phyloP scores from a whole-genome alignment of 2,113 vertebrate genomes.

The Polypterus senegalus region DNA sequence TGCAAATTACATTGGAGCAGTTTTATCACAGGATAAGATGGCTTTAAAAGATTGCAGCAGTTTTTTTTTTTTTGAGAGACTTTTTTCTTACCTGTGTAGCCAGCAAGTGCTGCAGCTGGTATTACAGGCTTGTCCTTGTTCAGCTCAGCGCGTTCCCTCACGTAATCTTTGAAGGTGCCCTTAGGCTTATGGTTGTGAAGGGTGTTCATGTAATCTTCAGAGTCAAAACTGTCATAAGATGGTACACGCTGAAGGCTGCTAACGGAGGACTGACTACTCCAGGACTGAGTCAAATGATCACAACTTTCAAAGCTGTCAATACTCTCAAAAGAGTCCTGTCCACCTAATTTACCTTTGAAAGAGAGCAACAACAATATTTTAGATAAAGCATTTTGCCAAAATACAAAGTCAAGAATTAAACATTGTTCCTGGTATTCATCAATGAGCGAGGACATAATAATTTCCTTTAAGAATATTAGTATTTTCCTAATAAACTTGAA shows the following conservation, averaged over 20 bases:
- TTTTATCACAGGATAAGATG: too few species aligned
- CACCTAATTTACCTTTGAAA: slow-evolving; percentile 76
- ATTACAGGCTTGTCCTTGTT: slow-evolving; percentile 98
- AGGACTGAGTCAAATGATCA: slow-evolving; percentile 87
- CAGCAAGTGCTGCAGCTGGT: slow-evolving; percentile 87
- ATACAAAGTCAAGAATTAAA: too few species aligned
- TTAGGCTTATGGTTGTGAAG: slow-evolving; percentile 90
- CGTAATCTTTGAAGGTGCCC: slow-evolving; percentile 98
- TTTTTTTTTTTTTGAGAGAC: too few species aligned
- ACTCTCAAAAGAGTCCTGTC: slow-evolving; percentile 97
- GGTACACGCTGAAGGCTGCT: slow-evolving; percentile 94
- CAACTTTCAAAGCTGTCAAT: slow-evolving; percentile 95
- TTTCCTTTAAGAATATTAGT: too few species aligned
- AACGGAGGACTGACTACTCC: slow-evolving; percentile 96
- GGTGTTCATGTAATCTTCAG: slow-evolving; percentile 80
- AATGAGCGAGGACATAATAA: too few species aligned
- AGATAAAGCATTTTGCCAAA: too few species aligned
- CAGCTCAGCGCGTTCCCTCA: slow-evolving; percentile 91
- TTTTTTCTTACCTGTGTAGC: slow-evolving; percentile 79
- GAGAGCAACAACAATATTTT: slow-evolving; percentile 5
- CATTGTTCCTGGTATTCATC: too few species aligned
- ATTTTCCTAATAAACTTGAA: too few species aligned
- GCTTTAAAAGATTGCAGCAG: too few species aligned
- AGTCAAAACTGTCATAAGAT: slow-evolving; percentile 96
- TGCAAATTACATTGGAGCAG: too few species aligned